A percentile compares a stretch with the other conserved stretches of the same genome.
These are phyloP conservation scores for Remorina albescens DNA, from an alignment of 2,797 vertebrate genomes.

Conservation along the genomic window DNA sequence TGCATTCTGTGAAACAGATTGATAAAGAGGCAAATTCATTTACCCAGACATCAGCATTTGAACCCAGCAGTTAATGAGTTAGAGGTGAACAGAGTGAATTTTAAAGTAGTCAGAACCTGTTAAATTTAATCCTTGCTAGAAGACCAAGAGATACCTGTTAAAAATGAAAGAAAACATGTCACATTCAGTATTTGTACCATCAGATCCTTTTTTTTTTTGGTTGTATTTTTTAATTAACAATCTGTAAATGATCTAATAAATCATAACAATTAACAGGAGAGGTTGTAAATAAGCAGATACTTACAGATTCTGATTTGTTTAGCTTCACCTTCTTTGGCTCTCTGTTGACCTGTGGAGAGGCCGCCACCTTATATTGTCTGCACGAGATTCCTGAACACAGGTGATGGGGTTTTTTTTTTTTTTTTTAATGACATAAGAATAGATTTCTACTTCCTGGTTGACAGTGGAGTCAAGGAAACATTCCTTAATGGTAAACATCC, in stretches of 20 bases:
- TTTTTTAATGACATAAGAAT: too few species aligned
- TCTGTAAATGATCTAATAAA: neutral
- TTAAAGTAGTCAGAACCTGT: neutral
- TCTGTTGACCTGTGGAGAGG: too few species aligned
- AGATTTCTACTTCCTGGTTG: too few species aligned
- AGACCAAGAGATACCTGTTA: neutral
- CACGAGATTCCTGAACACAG: too few species aligned
- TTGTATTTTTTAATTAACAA: neutral
- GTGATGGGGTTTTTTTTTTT: too few species aligned
- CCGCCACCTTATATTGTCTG: too few species aligned
- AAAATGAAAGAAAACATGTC: neutral
- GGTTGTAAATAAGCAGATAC: neutral
- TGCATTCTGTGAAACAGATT: slow-evolving; percentile 26
- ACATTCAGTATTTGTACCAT: neutral
- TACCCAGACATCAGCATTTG: neutral
- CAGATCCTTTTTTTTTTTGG: too few species aligned
- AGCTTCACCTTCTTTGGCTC: neutral
- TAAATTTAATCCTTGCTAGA: neutral
- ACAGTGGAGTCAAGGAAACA: too few species aligned
- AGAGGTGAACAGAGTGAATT: neutral
- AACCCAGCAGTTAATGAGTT: neutral
- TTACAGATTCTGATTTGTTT: neutral
- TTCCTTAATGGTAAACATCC: too few species aligned
- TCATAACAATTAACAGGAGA: neutral
- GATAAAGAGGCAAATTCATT: neutral